Conservation (phyloP, 2,797 vertebrate species). For the Centropyge bicolor region DNA sequence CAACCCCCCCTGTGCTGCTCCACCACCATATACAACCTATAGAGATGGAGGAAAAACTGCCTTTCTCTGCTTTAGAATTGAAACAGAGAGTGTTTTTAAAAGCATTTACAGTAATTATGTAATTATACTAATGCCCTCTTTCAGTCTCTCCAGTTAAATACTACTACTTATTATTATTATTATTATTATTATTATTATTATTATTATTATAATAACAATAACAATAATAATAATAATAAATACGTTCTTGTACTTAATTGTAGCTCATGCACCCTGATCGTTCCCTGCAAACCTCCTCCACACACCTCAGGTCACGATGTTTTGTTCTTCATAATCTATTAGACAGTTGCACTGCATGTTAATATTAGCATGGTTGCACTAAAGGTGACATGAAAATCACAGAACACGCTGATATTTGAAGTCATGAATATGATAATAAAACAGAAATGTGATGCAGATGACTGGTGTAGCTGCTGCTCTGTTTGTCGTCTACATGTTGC, state of each 20-base stretch:
- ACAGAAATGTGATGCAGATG: constrained; percentile 1
- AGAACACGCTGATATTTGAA: background rate
- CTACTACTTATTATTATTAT: background rate
- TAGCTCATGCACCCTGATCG: background rate
- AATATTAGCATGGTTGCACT: background rate
- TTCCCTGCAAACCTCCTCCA: background rate
- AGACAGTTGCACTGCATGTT: background rate
- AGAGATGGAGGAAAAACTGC: accelerated
- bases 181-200: background rate
- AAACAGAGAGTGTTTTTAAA: background rate
- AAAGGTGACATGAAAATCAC: background rate
- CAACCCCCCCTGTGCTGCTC: constrained; percentile 14
- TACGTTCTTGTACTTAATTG: background rate
- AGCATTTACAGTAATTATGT: background rate
- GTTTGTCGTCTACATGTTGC: constrained; percentile 17
- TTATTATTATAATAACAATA: no score
- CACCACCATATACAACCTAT: background rate
- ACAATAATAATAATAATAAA: no score
- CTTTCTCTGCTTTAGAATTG: no score
- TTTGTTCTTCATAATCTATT: constrained; percentile 1
- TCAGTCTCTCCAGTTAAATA: background rate
- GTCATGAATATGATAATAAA: constrained; percentile 30
- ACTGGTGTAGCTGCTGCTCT: background rate
- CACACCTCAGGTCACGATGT: background rate
- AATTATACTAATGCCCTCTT: background rate